A percentile compares a stretch with the other conserved stretches of the same genome.
Conservation (phyloP, 2,888 invertebrate genomes). For the Trichogramma dendrolimi region DNA sequence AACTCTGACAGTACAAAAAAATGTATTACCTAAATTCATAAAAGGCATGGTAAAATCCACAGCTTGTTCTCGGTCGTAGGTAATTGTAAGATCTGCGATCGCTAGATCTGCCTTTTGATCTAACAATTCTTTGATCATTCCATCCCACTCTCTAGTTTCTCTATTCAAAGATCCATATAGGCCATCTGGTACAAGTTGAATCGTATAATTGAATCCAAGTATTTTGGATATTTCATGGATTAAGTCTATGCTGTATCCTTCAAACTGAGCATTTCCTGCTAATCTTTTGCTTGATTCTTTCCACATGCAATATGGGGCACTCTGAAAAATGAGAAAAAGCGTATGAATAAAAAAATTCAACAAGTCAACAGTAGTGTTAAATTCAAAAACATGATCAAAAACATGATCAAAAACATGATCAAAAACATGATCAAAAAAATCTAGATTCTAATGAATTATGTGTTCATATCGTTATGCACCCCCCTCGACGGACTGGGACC, state of each 20-base stretch:
- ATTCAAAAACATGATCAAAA: no score
- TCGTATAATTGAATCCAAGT: constrained; percentile 83
- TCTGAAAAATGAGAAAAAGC: constrained; percentile 57
- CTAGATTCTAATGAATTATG: no score
- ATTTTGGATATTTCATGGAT: constrained; percentile 86
- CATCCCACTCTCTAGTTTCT: constrained; percentile 85
- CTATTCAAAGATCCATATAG: constrained; percentile 78
- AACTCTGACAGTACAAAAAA: not conserved
- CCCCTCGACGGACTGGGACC: no score
- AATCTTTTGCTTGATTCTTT: constrained; percentile 81
- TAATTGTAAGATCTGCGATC: constrained; percentile 95
- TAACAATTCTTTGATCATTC: constrained; percentile 82
- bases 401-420: no score
- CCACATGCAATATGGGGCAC: constrained; percentile 93
- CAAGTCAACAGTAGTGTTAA: not conserved
- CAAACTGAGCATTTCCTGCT: constrained; percentile 86
- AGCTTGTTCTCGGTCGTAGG: constrained; percentile 85
- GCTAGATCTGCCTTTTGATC: constrained; percentile 92
- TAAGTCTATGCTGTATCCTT: constrained; percentile 92
- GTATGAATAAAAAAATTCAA: constrained; percentile 7
- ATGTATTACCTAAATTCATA: constrained; percentile 77
- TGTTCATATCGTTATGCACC: no score
- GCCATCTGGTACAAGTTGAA: constrained; percentile 80
- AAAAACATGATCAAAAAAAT: no score
- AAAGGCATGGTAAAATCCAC: constrained; percentile 84